These are phyloP conservation scores for Mandrillus leucophaeus DNA, from an alignment of 2,113 vertebrate species.

Conservation along the genomic window DNA sequence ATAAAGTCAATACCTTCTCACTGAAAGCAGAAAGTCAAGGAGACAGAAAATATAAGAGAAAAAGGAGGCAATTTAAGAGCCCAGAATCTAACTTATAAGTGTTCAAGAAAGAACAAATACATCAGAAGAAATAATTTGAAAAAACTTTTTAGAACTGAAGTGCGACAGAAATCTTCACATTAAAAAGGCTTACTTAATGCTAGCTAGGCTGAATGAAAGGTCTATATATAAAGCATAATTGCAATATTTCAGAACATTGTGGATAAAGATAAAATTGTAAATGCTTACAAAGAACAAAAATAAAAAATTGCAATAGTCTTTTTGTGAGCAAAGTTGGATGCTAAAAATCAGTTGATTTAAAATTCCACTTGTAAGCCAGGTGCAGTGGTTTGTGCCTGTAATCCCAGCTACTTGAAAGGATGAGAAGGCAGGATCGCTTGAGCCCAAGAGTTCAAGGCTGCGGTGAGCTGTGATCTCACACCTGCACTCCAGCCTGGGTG, in stretches of 20 bases:
- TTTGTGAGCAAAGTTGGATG: neutral
- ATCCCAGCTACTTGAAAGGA: neutral
- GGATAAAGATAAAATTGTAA: constrained; percentile 25
- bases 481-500: neutral
- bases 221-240: neutral
- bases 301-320: neutral
- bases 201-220: constrained; percentile 8
- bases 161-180: neutral
- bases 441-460: too few relatives aligned
- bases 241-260: neutral
- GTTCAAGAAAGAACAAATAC: constrained; percentile 9
- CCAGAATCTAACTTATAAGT: neutral
- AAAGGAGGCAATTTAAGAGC: neutral
- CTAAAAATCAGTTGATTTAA: constrained; percentile 9
- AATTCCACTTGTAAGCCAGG: neutral
- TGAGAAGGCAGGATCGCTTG: neutral
- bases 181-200: neutral
- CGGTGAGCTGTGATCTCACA: too few relatives aligned
- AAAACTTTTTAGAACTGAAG: constrained; percentile 25
- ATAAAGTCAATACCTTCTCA: neutral
- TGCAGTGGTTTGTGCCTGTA: neutral
- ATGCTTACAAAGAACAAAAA: constrained; percentile 24
- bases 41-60: neutral
- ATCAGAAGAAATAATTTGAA: neutral
- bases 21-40: neutral